A percentile compares a stretch with the other conserved stretches of the same genome.
Evolutionary conservation across 2,797 vertebrate species (phyloP).

Genomic region (Eulemur rubriventer): DNA sequence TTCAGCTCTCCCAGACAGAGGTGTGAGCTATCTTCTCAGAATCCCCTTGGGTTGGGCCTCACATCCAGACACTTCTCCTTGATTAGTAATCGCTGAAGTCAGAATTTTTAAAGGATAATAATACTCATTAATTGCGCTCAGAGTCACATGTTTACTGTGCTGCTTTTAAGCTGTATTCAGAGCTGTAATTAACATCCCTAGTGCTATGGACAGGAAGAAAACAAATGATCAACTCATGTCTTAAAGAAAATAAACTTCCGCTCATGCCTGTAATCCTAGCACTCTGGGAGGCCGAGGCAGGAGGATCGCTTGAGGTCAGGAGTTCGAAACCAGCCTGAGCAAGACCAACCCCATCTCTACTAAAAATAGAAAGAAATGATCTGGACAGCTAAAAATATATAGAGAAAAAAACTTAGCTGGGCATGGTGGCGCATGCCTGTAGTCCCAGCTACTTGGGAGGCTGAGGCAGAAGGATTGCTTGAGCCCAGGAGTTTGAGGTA

Average conservation of each 20-base stretch:
- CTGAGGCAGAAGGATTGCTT: too few species aligned
- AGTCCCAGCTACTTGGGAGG: too few species aligned
- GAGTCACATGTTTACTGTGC: constrained; percentile 74
- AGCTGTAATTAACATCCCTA: constrained; percentile 68
- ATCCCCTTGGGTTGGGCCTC: neutral
- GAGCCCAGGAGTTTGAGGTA: too few species aligned
- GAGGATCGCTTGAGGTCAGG: too few species aligned
- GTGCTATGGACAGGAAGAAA: constrained; percentile 49
- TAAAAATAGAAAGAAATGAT: too few species aligned
- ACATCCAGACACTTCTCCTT: constrained; percentile 57
- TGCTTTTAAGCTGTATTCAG: constrained; percentile 72
- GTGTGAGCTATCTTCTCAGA: constrained; percentile 11
- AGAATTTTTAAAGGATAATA: constrained; percentile 79
- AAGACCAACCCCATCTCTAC: too few species aligned
- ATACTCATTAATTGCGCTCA: constrained; percentile 73
- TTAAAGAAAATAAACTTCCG: constrained; percentile 55
- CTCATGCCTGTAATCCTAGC: too few species aligned
- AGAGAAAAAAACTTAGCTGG: too few species aligned
- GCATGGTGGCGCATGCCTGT: too few species aligned
- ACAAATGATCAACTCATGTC: constrained; percentile 56
- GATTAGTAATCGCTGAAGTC: constrained; percentile 77
- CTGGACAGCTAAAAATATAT: too few species aligned
- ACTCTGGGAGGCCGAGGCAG: too few species aligned
- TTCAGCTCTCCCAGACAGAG: neutral
- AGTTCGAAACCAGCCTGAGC: too few species aligned